These are phyloP conservation scores for Lymantria monacha DNA, from an alignment of 2,888 invertebrate genomes.

Conservation along the genomic window DNA sequence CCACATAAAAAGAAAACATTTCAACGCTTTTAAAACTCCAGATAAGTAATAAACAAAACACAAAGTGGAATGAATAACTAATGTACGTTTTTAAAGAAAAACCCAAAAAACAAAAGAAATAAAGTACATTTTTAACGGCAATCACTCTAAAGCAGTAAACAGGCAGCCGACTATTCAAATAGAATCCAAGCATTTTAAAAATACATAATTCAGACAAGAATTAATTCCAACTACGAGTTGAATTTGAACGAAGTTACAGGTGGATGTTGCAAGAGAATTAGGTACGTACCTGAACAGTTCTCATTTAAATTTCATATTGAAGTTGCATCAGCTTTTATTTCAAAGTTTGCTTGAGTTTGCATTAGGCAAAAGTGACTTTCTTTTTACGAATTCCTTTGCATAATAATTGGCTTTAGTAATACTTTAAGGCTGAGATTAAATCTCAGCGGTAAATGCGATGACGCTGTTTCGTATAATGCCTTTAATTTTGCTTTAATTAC, in stretches of 20 bases:
- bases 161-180: constrained; percentile 24
- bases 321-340: constrained; percentile 52
- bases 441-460: constrained; percentile 33
- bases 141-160: constrained; percentile 7
- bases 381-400: constrained; percentile 44
- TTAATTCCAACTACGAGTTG: constrained; percentile 47
- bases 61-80: not conserved
- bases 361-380: constrained; percentile 37
- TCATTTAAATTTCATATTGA: constrained; percentile 63
- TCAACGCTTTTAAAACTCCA: not conserved
- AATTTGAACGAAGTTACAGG: constrained; percentile 48
- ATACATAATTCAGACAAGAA: constrained; percentile 54
- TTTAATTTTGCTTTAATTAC: constrained; percentile 33
- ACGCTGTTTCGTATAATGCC: constrained; percentile 30
- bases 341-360: constrained; percentile 41
- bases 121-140: not conserved
- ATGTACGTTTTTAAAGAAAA: not conserved
- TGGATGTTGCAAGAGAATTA: constrained; percentile 51
- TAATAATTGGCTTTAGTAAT: constrained; percentile 37
- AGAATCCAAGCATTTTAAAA: constrained; percentile 43
- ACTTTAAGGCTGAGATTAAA: constrained; percentile 34
- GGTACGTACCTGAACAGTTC: constrained; percentile 41
- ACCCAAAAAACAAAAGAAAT: not conserved
- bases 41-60: not conserved
- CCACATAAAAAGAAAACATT: too few species aligned